Conservation (phyloP, 2,113 vertebrate genomes). For the Rafetus swinhoei region DNA sequence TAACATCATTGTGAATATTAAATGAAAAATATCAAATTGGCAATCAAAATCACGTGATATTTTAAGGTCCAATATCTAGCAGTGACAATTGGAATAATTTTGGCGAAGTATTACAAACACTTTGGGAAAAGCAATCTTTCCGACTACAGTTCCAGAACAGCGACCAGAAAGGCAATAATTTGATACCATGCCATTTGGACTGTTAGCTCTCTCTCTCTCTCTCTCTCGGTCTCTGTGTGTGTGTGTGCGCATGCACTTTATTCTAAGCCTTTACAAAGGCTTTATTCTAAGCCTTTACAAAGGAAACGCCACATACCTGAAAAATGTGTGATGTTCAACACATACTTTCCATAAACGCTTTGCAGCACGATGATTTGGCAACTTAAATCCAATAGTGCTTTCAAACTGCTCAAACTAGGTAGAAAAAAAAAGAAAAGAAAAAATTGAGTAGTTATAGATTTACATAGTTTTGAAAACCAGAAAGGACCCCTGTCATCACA, state of each 20-base stretch:
- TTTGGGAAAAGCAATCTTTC: not conserved
- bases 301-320: conserved; percentile 84
- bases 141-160: not conserved
- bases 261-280: accelerated
- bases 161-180: not conserved
- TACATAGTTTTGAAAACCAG: too few species aligned
- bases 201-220: not conserved
- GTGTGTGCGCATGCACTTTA: too few species aligned
- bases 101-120: not conserved
- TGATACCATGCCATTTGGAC: not conserved
- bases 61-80: conserved; percentile 1
- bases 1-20: not conserved
- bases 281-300: conserved; percentile 15
- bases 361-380: conserved; percentile 95
- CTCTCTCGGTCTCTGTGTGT: too few species aligned
- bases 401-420: conserved; percentile 97
- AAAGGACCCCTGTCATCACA: too few species aligned
- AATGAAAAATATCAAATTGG: not conserved
- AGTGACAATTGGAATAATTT: conserved; percentile 20
- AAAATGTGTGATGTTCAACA: conserved; percentile 98
- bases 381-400: conserved; percentile 98
- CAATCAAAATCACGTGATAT: not conserved
- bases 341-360: conserved; percentile 99
- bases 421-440: conserved; percentile 26
- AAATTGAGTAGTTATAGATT: not conserved